Base-by-base conservation (phyloP, 1,140 invertebrate species). In the Drosophila eugracilis region DNA sequence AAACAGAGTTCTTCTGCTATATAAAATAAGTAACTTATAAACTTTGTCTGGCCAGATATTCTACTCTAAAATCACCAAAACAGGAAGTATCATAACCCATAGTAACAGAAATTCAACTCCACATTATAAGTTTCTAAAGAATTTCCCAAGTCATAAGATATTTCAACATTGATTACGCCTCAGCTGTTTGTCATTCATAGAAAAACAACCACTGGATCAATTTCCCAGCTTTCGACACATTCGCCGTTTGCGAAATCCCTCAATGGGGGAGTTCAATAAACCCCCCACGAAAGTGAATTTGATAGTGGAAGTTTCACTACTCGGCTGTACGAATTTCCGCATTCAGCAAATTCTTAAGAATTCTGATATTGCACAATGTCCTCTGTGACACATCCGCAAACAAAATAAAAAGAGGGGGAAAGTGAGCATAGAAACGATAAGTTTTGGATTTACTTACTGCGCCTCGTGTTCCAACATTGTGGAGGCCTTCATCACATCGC, bases 401-500 rank as follows among this genome's bases (percentile, higher is more conserved):
- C 5, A 30, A 49, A 28, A 15, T 1, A 17, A 21, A 17, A n/a
- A 12, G 19, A 21, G 19, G 30, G 21, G 37, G 21, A 34, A 62
- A 45, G 30, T 63, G 22, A 19, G 21, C 15, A 22, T 60, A 60
- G 34, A 41, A 39, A 17, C 26, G 41, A 48, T 45, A 50, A 30
- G 39, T 21, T 39, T 21, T 21, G n/a, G n/a, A 32, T 60, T 67
- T 88, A 96, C 96, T 96, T 93, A 98, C 96, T 99, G 98, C 44
- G 95, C 95, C 89, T 99, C 98, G 92, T 99, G 98, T 92, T 99
- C 98, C 93, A 99, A 92, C 99, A 99, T 99, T 53, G 97, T 97
- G 5, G 98, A 99, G 1, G 98, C 98, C 92, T 98, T 99, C 97
- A 99, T 99, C 1, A 99, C 98, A 92, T 99, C 99, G 89, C 97